Percentiles rank a stretch among this genome's conserved stretches.
Evolutionary conservation across 1,140 invertebrate genomes (phyloP).

Genomic region (Rhizoglyphus robini): DNA sequence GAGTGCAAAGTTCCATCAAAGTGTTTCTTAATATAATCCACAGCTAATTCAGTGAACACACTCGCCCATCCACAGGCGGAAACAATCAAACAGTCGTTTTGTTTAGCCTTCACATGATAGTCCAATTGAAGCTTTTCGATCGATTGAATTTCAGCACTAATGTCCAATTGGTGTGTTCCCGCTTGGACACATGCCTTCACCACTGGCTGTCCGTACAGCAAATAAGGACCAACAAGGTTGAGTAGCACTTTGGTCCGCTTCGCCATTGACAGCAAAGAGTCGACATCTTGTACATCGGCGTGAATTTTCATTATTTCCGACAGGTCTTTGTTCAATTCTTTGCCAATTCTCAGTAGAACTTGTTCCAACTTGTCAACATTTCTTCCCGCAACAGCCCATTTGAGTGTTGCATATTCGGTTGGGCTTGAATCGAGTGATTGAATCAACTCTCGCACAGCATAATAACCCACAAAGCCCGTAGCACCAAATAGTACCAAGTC

Average conservation of each 20-base stretch:
- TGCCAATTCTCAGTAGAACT: not conserved
- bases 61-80: not conserved
- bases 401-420: not conserved
- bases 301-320: not conserved
- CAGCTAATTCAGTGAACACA: not conserved
- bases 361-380: not conserved
- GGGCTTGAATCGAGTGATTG: not conserved
- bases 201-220: not conserved
- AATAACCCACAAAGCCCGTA: conserved; percentile 1
- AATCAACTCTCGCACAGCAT: not conserved
- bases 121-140: not conserved
- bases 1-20: not conserved
- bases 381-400: not conserved
- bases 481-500: conserved; percentile 12
- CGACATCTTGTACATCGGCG: not conserved
- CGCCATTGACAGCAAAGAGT: not conserved
- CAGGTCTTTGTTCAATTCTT: not conserved
- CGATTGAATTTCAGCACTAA: not conserved
- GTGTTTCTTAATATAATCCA: not conserved
- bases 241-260: not conserved
- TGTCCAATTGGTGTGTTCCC: not conserved
- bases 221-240: not conserved
- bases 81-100: not conserved
- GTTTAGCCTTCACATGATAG: not conserved
- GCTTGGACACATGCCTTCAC: not conserved